Conservation (phyloP, 2,113 vertebrate species). For the Glareola pratincola region DNA sequence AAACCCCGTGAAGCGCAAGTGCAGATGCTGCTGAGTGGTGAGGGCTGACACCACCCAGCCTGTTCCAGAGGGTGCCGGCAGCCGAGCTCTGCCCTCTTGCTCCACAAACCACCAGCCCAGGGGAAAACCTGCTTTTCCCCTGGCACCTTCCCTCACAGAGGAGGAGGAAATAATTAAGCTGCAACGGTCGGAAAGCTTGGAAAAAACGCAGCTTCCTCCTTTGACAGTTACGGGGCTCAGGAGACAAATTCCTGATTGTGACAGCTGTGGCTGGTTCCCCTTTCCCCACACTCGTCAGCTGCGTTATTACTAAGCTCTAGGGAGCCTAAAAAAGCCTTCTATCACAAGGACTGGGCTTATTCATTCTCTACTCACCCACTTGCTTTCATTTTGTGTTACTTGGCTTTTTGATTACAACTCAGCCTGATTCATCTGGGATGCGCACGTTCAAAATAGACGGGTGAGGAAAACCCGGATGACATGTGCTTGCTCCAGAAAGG, state of each 20-base stretch:
- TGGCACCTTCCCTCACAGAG: rapidly evolving
- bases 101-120: rapidly evolving
- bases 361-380: not conserved
- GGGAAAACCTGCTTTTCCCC: not conserved
- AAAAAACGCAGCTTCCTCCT: not conserved
- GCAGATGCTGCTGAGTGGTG: rapidly evolving
- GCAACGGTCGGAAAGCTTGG: not conserved
- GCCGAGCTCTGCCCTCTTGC: not conserved
- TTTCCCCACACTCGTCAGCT: not conserved
- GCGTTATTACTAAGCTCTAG: not conserved
- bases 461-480: not conserved
- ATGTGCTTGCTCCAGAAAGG: rapidly evolving
- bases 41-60: rapidly evolving
- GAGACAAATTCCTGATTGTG: not conserved
- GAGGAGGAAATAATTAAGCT: not conserved
- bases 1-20: rapidly evolving
- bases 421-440: not conserved
- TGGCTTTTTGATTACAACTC: not conserved
- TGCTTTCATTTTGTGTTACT: not conserved
- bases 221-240: not conserved
- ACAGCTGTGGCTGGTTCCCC: not conserved
- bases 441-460: not conserved
- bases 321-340: not conserved
- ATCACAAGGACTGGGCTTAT: not conserved
- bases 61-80: not conserved